phyloP scores from a whole-genome alignment of 2,797 vertebrate genomes.

The Ptychadena robeensis region DNA sequence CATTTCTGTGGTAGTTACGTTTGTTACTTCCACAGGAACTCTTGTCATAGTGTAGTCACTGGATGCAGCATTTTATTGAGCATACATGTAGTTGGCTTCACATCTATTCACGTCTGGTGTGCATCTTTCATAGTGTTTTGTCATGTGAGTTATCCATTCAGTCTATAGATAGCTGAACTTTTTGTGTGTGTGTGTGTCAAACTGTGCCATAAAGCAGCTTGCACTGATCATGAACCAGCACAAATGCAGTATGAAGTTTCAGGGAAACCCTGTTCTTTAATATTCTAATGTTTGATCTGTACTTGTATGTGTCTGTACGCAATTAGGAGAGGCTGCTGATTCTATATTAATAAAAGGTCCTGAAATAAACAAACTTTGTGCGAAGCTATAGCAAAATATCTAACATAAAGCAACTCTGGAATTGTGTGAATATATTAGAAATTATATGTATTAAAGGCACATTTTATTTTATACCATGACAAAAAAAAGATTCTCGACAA shows the following conservation, averaged over 20 bases:
- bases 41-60: conserved; percentile 21
- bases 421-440: conserved; percentile 33
- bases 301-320: conserved; percentile 20
- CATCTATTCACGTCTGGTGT: conserved; percentile 37
- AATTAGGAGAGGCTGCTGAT: conserved; percentile 20
- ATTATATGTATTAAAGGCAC: conserved; percentile 47
- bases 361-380: conserved; percentile 12
- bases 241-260: conserved; percentile 32
- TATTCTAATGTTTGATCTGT: conserved; percentile 17
- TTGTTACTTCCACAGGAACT: not conserved
- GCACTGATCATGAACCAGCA: conserved; percentile 49
- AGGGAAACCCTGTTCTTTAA: conserved; percentile 23
- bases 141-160: conserved; percentile 40
- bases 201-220: conserved; percentile 52
- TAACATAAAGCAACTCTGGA: conserved; percentile 29
- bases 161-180: conserved; percentile 22
- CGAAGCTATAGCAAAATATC: conserved; percentile 45
- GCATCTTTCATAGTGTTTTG: conserved; percentile 30
- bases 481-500: conserved; percentile 35
- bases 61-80: conserved; percentile 5
- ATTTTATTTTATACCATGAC: conserved; percentile 53
- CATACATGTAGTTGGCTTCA: conserved; percentile 18
- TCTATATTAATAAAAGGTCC: conserved; percentile 15
- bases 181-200: conserved; percentile 27
- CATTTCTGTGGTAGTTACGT: not conserved